A percentile compares a stretch with the other conserved stretches of the same genome.
phyloP scores from a whole-genome alignment of 2,797 vertebrate species.

The Petrocephalus schoutedeni region DNA sequence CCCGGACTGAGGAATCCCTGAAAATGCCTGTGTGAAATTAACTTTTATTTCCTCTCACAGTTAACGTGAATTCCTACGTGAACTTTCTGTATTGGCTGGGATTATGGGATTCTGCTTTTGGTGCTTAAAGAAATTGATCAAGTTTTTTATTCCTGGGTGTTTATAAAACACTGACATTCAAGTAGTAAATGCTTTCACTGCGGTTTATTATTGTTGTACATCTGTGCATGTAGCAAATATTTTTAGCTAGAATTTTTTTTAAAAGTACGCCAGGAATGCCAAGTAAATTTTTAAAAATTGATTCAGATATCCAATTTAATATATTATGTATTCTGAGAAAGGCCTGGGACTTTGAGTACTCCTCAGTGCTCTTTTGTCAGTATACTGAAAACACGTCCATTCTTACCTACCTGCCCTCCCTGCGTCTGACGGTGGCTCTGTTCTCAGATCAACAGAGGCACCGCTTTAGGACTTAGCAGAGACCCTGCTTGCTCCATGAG shows the following conservation, averaged over 20 bases:
- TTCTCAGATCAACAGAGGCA: neutral
- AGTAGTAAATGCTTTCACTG: neutral
- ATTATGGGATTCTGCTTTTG: neutral
- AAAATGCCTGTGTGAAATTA: constrained; percentile 10
- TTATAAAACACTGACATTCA: neutral
- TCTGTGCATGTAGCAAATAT: neutral
- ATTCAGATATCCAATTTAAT: neutral
- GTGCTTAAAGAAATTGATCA: neutral
- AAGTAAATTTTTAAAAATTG: neutral
- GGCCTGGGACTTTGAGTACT: neutral
- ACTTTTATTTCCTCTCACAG: neutral
- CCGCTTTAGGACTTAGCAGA: neutral
- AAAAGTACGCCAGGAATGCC: neutral
- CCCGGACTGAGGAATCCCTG: neutral
- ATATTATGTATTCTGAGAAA: neutral
- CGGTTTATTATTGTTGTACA: neutral
- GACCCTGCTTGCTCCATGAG: neutral
- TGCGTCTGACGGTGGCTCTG: neutral
- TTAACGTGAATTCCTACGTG: neutral
- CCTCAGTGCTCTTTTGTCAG: neutral
- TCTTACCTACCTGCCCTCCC: neutral
- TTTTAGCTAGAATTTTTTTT: neutral
- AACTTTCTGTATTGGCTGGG: neutral
- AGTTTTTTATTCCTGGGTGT: neutral
- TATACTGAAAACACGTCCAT: neutral